Conservation (phyloP, 2,113 vertebrate genomes). For the Aramus guarauna region DNA sequence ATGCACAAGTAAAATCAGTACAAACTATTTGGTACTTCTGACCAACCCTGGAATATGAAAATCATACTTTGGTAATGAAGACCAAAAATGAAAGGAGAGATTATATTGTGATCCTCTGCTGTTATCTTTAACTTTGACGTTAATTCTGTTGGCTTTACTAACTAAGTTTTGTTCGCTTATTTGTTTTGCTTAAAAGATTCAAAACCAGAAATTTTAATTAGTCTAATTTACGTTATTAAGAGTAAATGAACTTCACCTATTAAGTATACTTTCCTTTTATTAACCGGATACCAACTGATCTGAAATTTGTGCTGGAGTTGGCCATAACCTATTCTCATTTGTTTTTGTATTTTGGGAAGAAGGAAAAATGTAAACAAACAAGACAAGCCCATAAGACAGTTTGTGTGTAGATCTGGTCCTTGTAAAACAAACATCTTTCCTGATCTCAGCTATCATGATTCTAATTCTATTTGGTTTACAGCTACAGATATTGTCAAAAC, state of each 20-base stretch:
- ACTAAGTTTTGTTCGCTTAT: not conserved
- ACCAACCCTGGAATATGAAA: not conserved
- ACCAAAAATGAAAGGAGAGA: not conserved
- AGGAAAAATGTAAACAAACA: not conserved
- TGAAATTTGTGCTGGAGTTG: not conserved
- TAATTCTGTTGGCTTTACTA: not conserved
- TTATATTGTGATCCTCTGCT: not conserved
- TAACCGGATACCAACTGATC: not conserved
- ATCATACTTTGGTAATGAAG: not conserved
- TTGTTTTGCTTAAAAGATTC: not conserved
- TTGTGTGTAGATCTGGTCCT: not conserved
- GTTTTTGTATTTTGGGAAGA: not conserved
- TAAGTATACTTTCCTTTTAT: not conserved
- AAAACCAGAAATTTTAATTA: not conserved
- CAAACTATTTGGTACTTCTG: not conserved
- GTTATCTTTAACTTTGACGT: not conserved
- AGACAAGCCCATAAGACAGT: not conserved
- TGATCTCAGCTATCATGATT: not conserved
- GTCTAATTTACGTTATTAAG: not conserved
- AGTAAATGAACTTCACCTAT: not conserved
- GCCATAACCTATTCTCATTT: not conserved
- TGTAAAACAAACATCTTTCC: not conserved
- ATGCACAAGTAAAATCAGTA: not conserved
- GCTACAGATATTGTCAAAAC: not conserved
- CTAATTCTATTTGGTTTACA: not conserved